Percentiles rank a stretch among this genome's conserved stretches.
Evolutionary conservation across 1,140 invertebrate genomes (phyloP).

Genomic region (Cyclargus thomasi): DNA sequence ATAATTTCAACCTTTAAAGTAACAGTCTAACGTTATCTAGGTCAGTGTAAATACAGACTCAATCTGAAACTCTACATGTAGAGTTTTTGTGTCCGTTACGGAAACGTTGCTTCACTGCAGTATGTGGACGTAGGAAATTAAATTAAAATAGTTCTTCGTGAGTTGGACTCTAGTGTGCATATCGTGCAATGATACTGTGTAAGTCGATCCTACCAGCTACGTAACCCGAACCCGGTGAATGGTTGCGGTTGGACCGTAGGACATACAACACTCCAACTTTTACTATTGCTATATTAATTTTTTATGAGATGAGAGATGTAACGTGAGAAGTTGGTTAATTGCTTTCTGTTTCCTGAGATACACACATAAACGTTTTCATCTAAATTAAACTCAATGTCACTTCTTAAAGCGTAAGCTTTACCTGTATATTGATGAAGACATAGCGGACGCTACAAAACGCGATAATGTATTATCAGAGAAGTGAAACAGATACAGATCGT

Average conservation of each 20-base stretch:
- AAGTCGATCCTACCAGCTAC: background rate
- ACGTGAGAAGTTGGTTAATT: background rate
- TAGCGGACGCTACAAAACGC: too few species aligned
- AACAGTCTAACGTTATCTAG: background rate
- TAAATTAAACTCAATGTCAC: too few species aligned
- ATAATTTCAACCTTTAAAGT: background rate
- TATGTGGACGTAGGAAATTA: background rate
- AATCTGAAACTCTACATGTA: background rate
- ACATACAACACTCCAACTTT: background rate
- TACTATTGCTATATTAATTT: slow-evolving; percentile 6
- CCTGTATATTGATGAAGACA: too few species aligned
- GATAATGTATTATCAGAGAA: too few species aligned
- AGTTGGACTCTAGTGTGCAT: background rate
- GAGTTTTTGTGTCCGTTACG: background rate
- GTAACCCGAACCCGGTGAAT: background rate
- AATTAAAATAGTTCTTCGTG: background rate
- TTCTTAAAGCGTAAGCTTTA: too few species aligned
- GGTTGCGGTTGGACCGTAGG: background rate
- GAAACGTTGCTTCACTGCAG: background rate
- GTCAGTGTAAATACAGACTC: background rate
- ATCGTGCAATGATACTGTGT: slow-evolving; percentile 5
- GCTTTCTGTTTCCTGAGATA: too few species aligned
- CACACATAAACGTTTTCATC: background rate
- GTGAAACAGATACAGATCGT: too few species aligned
- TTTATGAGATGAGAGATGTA: background rate